Evolutionary conservation across 2,888 invertebrate genomes (phyloP), one percentile per base, ranked within the genome.

Genomic region (Andrena haemorrhoa): DNA sequence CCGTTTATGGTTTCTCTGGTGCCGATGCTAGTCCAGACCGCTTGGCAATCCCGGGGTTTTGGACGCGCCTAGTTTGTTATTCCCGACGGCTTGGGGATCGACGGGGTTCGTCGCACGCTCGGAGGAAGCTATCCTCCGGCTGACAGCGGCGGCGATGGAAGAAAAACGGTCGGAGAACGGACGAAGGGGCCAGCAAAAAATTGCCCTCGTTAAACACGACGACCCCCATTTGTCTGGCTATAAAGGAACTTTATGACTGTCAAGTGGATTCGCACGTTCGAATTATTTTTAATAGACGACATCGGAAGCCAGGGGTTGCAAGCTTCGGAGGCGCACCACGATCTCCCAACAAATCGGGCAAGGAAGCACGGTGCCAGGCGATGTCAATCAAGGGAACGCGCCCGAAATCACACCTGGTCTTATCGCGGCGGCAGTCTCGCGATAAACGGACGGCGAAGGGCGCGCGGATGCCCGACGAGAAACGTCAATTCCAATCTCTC

Each of bases 21-120:
- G 75, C 72, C 75, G 85, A 86, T 84, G 70, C 75, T 72, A 73
- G 80, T 72, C 31, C 71, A 76, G 78, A 83, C 86, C 81, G 83
- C 86, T 89, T 73, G 86, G 87, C 75, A 83, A 87, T 88, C 84
- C 56, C 53, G 69, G 72, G 56, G 72, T 66, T 79, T 84, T 70
- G 83, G 76, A 71, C 66, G 47, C 56, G 77, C 72, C 60, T 56
- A 58, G 71, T 71, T 69, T 85, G 79, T 79, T 77, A 86, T 83
- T 87, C 77, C 78, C 74, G 56, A 64, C 61, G 75, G 75, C 77
- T 77, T 63, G 80, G 74, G 74, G 56, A 77, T 75, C 77, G 72
- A 66, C 72, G 60, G 49, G 70, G 70, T 72, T 69, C 74, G 78
- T 29, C 58, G 85, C 77, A 79, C 71, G 58, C 73, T 65, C 65